Conservation (phyloP, 1,140 invertebrate species). For the Cyclargus thomasi region DNA sequence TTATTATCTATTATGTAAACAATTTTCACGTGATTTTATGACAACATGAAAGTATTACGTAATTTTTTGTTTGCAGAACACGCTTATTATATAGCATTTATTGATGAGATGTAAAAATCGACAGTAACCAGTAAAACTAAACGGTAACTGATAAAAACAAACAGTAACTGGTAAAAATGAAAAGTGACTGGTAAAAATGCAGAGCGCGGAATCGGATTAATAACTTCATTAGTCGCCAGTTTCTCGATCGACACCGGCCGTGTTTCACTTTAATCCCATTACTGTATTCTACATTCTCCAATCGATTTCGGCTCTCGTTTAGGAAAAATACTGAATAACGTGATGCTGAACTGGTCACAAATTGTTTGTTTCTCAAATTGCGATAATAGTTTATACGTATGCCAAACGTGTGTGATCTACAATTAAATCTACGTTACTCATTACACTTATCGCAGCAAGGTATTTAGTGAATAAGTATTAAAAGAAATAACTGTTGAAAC, state of each 20-base stretch:
- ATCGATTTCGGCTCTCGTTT: constrained; percentile 30
- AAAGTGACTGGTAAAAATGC: constrained; percentile 19
- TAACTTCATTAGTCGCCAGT: constrained; percentile 73
- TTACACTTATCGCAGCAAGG: too few species aligned
- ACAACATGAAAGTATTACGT: constrained; percentile 14
- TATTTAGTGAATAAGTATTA: too few species aligned
- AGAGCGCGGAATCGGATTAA: constrained; percentile 69
- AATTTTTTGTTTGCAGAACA: background rate
- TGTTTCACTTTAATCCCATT: constrained; percentile 73
- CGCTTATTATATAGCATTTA: too few species aligned
- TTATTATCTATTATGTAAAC: background rate
- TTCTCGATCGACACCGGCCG: constrained; percentile 68
- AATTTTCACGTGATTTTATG: background rate
- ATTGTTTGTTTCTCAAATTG: background rate
- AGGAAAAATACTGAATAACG: constrained; percentile 10
- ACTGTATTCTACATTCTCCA: constrained; percentile 41
- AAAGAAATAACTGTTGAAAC: too few species aligned
- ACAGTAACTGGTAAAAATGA: too few species aligned
- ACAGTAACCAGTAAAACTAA: too few species aligned
- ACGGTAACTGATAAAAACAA: constrained; percentile 16
- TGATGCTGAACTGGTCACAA: background rate
- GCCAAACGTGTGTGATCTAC: too few species aligned
- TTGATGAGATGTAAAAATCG: too few species aligned
- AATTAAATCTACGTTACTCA: too few species aligned
- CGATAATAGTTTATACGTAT: too few species aligned